Percentiles rank a stretch among this genome's conserved stretches.
phyloP scores from a whole-genome alignment of 2,888 invertebrate species.

The Thymelicus acteon region DNA sequence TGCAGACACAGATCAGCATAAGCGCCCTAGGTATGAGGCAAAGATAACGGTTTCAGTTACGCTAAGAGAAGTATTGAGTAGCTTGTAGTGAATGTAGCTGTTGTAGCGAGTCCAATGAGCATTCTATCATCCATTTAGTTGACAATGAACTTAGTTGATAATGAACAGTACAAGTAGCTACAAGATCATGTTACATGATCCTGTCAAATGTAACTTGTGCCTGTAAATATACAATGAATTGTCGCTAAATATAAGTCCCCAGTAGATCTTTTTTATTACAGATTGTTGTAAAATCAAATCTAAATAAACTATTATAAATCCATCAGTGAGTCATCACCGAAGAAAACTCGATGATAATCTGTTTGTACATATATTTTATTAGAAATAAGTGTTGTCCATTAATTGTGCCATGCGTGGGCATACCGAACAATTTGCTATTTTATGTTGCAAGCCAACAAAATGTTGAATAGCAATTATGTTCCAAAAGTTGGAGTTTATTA shows the following conservation, averaged over 20 bases:
- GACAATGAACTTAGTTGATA: constrained; percentile 22
- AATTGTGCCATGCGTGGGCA: constrained; percentile 17
- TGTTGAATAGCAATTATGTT: constrained; percentile 7
- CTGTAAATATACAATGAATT: constrained; percentile 7
- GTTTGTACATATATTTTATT: constrained; percentile 26
- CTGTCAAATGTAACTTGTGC: constrained; percentile 20
- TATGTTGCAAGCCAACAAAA: background rate
- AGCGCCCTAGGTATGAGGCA: background rate
- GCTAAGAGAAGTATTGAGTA: background rate
- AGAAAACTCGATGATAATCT: constrained; percentile 20
- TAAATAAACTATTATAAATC: background rate
- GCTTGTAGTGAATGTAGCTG: background rate
- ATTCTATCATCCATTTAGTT: constrained; percentile 11
- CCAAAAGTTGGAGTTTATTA: constrained; percentile 12
- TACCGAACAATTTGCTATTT: constrained; percentile 23
- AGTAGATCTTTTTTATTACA: background rate
- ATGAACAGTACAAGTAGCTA: constrained; percentile 21
- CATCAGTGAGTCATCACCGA: constrained; percentile 13
- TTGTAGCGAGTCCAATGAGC: background rate
- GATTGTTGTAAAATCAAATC: background rate
- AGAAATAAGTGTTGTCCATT: constrained; percentile 30
- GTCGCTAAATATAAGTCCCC: constrained; percentile 18
- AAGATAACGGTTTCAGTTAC: background rate
- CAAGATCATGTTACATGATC: constrained; percentile 6
- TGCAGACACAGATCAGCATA: background rate